Base-by-base conservation (phyloP, 2,113 vertebrate genomes). In the Anguilla rostrata region DNA sequence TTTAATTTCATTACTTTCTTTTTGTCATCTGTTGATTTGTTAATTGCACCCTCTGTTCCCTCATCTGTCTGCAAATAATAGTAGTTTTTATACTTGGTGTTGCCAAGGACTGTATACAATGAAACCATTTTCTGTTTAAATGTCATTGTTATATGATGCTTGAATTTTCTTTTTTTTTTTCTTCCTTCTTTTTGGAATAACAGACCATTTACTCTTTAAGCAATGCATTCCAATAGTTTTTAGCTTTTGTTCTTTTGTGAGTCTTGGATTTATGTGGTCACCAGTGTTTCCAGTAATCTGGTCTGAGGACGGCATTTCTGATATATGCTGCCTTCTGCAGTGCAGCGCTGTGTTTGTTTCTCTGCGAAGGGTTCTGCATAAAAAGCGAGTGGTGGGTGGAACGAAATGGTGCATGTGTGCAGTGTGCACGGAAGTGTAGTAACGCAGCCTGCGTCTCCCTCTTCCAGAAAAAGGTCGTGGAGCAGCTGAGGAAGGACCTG, bases 401-500 rank as follows among this genome's bases (percentile, higher is more conserved):
- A 5, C 26, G n/a, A 22, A 71, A 22, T 22, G 4, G 63, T 5
- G n/a, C n/a, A 34, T 12, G 26, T n/a, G n/a, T 75, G 63, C 20
- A n/a, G 3, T 39, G 78, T 39, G 39, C 2, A 1, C 34, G 39
- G 34, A 78, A 26, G 22, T 9, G 66, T 75, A 75, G 29, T 75
- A 29, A 75, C 6, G 2, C 12, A 12, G 66, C 78, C 39, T 15
- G 3, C 60, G 26, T 43, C 46, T 66, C 41, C 86, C 49, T 56
- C 43, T 34, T 57, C 2, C 85, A 92, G 92, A 92, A 92, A 88
- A 92, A 92, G 84, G 92, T 92, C 71, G 92, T 92, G 81, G 92
- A 92, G 85, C 92, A 92, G 87, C 84, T 92, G 89, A 88, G 92
- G 57, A 92, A 90, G 84, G 92, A 92, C 84, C 86, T 92, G 60